Conservation (phyloP, 2,797 vertebrate genomes). For the Sparidentex hasta region DNA sequence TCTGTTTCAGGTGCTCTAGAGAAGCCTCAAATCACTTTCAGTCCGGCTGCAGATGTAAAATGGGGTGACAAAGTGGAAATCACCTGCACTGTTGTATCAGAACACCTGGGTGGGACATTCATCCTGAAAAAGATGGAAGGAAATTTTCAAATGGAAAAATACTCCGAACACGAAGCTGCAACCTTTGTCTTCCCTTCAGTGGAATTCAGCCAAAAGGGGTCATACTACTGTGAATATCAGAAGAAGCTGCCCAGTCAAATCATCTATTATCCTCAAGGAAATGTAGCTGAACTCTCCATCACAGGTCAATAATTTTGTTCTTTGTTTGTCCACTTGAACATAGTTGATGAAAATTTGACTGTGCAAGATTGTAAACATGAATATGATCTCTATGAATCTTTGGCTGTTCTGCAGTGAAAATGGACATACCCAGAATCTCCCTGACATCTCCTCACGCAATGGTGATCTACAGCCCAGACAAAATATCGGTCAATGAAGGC, state of each 20-base stretch:
- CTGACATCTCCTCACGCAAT: constrained; percentile 66
- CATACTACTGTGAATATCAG: constrained; percentile 82
- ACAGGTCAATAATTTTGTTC: constrained; percentile 46
- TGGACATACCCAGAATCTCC: constrained; percentile 78
- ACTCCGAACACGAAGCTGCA: constrained; percentile 54
- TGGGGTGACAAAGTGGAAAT: constrained; percentile 79
- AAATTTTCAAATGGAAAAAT: constrained; percentile 63
- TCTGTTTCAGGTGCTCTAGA: constrained; percentile 64
- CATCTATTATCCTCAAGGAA: constrained; percentile 74
- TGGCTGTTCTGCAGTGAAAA: constrained; percentile 66
- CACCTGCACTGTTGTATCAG: constrained; percentile 67
- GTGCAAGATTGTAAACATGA: neutral
- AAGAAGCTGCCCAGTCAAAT: constrained; percentile 65
- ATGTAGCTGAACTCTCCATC: constrained; percentile 60
- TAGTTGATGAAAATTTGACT: neutral
- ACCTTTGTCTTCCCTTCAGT: constrained; percentile 64
- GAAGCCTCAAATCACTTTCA: constrained; percentile 73
- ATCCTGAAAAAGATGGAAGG: constrained; percentile 59
- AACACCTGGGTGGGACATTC: constrained; percentile 76
- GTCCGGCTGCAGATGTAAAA: constrained; percentile 58
- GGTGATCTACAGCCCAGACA: constrained; percentile 71
- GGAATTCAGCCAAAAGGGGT: constrained; percentile 69
- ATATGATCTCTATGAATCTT: neutral
- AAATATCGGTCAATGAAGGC: constrained; percentile 70
- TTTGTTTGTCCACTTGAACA: constrained; percentile 1